phyloP scores from a whole-genome alignment of 2,113 vertebrate genomes.

The Stigmatopora nigra region DNA sequence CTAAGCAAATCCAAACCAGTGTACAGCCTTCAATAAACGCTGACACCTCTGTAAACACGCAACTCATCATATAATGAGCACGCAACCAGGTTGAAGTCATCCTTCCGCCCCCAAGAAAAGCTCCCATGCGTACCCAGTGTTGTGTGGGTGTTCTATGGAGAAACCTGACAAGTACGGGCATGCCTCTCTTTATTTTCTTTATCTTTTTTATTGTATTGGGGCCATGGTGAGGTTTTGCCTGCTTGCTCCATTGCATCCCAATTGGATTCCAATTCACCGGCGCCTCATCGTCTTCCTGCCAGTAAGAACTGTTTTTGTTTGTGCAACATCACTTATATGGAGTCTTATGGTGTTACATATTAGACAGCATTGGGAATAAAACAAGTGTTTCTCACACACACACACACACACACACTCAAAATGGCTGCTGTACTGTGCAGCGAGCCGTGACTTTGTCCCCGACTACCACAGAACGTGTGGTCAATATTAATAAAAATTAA shows the following conservation, averaged over 20 bases:
- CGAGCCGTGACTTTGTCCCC: neutral
- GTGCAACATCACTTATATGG: constrained; percentile 44
- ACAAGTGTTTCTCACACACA: neutral
- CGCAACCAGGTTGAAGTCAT: constrained; percentile 14
- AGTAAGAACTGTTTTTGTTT: constrained; percentile 48
- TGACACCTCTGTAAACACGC: neutral
- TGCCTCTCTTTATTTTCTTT: constrained; percentile 1
- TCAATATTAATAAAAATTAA: neutral
- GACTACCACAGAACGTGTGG: neutral
- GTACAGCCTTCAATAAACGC: neutral
- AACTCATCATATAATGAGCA: constrained; percentile 16
- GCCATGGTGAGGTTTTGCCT: constrained; percentile 33
- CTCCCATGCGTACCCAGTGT: constrained; percentile 22
- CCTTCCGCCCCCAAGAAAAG: constrained; percentile 29
- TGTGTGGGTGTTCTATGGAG: constrained; percentile 20
- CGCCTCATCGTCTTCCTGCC: constrained; percentile 31
- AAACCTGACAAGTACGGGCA: constrained; percentile 24
- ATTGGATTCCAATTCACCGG: constrained; percentile 59
- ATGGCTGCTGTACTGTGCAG: neutral
- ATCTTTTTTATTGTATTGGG: constrained; percentile 47
- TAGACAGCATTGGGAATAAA: constrained; percentile 25
- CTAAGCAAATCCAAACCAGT: neutral
- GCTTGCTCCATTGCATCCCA: constrained; percentile 50
- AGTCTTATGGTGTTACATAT: constrained; percentile 36
- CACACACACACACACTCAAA: neutral